These are phyloP conservation scores for Alentia gelatinosa DNA, from an alignment of 2,888 invertebrate genomes.

Conservation along the genomic window DNA sequence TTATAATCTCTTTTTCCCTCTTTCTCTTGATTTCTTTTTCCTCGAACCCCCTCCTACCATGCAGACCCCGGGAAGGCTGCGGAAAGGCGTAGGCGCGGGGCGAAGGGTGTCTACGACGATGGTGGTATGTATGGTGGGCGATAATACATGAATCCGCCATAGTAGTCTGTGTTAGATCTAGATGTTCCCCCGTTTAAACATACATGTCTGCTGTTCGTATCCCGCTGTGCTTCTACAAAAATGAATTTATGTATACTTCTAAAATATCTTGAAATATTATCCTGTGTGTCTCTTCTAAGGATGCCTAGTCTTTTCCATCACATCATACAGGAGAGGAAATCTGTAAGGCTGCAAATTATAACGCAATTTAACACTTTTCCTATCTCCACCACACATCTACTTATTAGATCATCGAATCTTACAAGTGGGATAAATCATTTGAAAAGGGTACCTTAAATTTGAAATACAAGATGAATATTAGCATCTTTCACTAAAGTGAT, in stretches of 20 bases:
- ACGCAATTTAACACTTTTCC: too few species aligned
- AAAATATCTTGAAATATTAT: too few species aligned
- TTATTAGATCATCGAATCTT: too few species aligned
- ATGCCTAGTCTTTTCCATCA: too few species aligned
- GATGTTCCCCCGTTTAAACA: background rate
- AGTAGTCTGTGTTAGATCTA: background rate
- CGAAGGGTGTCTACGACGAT: constrained; percentile 3
- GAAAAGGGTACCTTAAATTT: too few species aligned
- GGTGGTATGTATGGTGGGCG: constrained; percentile 42
- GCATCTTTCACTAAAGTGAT: too few species aligned
- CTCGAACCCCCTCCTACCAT: background rate
- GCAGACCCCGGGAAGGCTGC: background rate
- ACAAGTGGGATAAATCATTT: too few species aligned
- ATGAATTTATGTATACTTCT: background rate
- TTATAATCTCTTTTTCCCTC: background rate
- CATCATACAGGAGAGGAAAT: too few species aligned
- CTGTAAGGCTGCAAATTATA: too few species aligned
- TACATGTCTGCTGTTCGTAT: background rate
- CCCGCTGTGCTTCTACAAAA: background rate
- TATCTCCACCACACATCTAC: too few species aligned
- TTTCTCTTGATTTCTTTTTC: background rate
- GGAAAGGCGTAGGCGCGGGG: background rate
- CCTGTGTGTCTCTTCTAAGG: too few species aligned
- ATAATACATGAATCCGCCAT: constrained; percentile 17
- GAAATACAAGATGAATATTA: too few species aligned